Evolutionary conservation across 2,113 vertebrate species (phyloP).

Genomic region (Odobenus rosmarus): DNA sequence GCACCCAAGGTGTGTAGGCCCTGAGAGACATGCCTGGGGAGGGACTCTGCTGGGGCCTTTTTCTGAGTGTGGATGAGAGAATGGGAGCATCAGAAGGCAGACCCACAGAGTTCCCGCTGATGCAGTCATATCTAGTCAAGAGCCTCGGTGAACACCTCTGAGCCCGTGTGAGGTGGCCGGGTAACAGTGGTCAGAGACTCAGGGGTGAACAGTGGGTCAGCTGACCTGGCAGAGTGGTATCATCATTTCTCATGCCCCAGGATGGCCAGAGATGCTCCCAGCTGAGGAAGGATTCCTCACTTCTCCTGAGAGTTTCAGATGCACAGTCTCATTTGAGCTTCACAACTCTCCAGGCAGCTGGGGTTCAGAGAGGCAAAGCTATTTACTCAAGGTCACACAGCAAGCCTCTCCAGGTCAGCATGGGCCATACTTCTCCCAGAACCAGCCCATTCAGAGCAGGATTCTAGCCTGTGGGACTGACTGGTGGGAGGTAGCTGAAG

Average conservation of each 20-base stretch:
- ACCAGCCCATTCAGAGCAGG: neutral
- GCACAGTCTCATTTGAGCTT: neutral
- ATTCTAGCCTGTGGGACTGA: neutral
- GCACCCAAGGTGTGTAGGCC: neutral
- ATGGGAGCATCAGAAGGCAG: neutral
- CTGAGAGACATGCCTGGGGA: neutral
- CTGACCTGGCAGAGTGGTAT: neutral
- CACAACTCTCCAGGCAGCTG: neutral
- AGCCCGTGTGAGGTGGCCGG: neutral
- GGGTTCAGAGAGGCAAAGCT: neutral
- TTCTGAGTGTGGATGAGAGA: neutral
- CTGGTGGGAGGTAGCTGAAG: neutral
- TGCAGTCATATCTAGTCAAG: accelerated
- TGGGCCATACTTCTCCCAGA: neutral
- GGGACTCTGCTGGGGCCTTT: neutral
- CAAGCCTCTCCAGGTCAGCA: neutral
- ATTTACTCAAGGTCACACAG: neutral
- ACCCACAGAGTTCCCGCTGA: neutral
- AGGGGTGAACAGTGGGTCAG: accelerated
- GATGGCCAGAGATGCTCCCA: neutral
- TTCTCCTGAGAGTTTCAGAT: neutral
- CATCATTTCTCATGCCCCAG: accelerated
- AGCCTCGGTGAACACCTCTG: neutral
- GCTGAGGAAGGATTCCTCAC: neutral
- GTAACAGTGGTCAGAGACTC: neutral